Conservation (phyloP, 2,888 invertebrate species). For the Amphimallon solstitiale region DNA sequence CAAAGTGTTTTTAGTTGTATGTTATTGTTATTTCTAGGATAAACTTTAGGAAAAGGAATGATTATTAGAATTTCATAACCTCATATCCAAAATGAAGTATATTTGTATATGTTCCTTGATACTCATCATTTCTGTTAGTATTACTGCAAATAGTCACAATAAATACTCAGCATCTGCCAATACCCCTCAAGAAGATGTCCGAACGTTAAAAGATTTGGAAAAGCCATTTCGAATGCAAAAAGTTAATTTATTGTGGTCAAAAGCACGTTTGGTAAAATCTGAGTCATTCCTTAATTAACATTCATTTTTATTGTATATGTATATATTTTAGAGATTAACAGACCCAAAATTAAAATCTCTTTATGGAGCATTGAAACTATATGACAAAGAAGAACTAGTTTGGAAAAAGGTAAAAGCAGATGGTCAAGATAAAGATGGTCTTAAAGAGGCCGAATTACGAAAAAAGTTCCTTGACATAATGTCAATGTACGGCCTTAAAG, state of each 20-base stretch:
- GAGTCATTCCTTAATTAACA: not conserved
- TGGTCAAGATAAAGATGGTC: conserved; percentile 86
- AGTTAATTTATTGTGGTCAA: conserved; percentile 88
- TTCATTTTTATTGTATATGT: conserved; percentile 19
- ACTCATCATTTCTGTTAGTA: not conserved
- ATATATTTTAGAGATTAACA: conserved; percentile 73
- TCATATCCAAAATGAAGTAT: no score
- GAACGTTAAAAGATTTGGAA: conserved; percentile 74
- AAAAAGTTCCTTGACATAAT: conserved; percentile 85
- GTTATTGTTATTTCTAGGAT: no score
- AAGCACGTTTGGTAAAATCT: conserved; percentile 82
- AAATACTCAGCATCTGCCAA: conserved; percentile 74
- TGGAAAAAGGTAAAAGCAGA: conserved; percentile 84
- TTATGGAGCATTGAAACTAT: conserved; percentile 88
- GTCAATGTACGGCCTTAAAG: conserved; percentile 81
- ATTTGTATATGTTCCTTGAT: not conserved
- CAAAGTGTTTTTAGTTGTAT: no score
- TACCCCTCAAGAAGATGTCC: conserved; percentile 52
- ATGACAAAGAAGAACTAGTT: conserved; percentile 91
- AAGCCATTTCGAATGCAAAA: conserved; percentile 92
- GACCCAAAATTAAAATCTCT: conserved; percentile 86
- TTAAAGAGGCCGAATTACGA: conserved; percentile 82
- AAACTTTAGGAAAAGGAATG: no score
- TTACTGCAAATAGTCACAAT: conserved; percentile 58
- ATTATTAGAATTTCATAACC: no score